Base-by-base conservation (phyloP, 2,797 vertebrate species). In the Myotis daubentonii region DNA sequence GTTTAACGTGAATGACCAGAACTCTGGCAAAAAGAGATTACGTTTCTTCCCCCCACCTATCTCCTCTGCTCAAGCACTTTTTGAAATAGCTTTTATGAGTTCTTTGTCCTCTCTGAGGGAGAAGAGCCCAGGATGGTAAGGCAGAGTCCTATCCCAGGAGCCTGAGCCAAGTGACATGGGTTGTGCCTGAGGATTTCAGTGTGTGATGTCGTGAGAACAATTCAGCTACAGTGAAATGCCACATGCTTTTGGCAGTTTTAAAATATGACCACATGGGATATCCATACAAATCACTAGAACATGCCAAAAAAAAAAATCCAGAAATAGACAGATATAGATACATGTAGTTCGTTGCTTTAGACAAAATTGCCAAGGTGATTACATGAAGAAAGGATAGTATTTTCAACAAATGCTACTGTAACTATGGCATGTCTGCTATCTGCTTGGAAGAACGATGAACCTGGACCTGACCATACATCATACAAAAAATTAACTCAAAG, bases 321-420 rank as follows among this genome's bases (percentile, higher is more conserved):
- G 75, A 78, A 82, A 51, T 74, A 91, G n/a, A 66, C 22, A 83
- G n/a, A 66, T 17, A 71, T 19, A 44, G 51, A 38, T 47, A 23
- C 9, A 36, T 68, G 33, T 36, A 72, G 25, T 66, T n/a, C 41
- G 4, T 74, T 93, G n/a, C 36, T 84, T 91, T 30, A 70, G 28
- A 66, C 49, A 87, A 51, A 88, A 93, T 33, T 65, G 23, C 20
- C 62, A 71, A 57, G 28, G 25, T 74, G 66, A 33, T 44, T 90
- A 47, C 44, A 60, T 30, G 51, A 80, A 20, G n/a, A 93, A 88
- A 95, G 68, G 65, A 57, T 72, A 93, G 25, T 57, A 15, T 91
- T 94, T 84, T 84, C 53, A 92, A 76, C 22, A 84, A 66, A 90
- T 76, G 5, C 8, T 85, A 13, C 23, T 70, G 3, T 80, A 47